Evolutionary conservation across 2,113 vertebrate species (phyloP), one percentile per base, ranked within the genome.

Genomic region (Cephalophus harveyi): DNA sequence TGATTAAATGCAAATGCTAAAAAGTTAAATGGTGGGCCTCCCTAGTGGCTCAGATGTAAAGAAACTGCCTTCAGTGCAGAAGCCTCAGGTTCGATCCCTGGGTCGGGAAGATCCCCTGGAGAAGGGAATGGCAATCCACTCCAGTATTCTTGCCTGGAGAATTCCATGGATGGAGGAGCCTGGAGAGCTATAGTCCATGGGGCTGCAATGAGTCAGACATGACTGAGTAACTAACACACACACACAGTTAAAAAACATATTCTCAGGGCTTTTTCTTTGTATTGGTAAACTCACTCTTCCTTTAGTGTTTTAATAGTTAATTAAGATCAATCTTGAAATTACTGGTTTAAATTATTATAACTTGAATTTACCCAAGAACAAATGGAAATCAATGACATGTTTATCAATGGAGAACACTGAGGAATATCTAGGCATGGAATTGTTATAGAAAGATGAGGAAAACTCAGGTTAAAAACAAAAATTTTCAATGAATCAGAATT

Each of bases 311-410:
- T 78, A 90, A 79, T 11, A 89, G 55, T 64, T 87, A 97, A 94
- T 94, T 50, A 95, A 50, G 36, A 89, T 81, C 55, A 87, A 83
- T 74, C 14, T 57, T 95, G 19, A 6, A 57, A 87, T 87, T 81
- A 87, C 12, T 94, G 50, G 54, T 59, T 91, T 94, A 95, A 97
- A 92, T 94, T 97, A 92, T 82, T 92, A 11, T 50, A 90, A 87
- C 30, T 30, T 48, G 52, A 84, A 15, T 78, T 94, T 95, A 89
- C 36, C 15, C 27, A 59, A 83, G 78, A 62, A 62, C 8, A 92
- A 86, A 86, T 15, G 89, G 50, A 89, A 89, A 33, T 90, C 62
- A 92, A 92, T 43, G 92, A 30, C 30, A 93, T 89, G n/a, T 71
- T 91, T 60, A 55, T 86, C 28, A 94, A 92, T n/a, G 94, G 92